Evolutionary conservation across 2,113 vertebrate genomes (phyloP).

Genomic region (Gymnocephalus cernua): DNA sequence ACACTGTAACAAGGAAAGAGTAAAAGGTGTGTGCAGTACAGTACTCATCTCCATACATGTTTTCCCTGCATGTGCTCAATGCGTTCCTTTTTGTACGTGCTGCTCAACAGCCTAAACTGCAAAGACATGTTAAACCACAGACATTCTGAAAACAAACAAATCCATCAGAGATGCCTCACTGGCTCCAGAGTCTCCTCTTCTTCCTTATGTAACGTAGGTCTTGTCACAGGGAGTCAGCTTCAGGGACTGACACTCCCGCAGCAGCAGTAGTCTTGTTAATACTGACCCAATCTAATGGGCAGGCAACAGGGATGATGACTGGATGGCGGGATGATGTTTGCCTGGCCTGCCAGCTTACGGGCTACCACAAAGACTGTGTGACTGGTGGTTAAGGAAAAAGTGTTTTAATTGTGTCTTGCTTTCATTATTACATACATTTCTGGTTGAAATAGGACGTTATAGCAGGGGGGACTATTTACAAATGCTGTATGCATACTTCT

Average conservation of each 20-base stretch:
- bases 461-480: neutral
- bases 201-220: constrained; percentile 77
- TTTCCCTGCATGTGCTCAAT: constrained; percentile 1
- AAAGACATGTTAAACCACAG: constrained; percentile 41
- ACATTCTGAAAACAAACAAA: constrained; percentile 68
- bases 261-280: constrained; percentile 75
- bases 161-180: constrained; percentile 69
- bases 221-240: constrained; percentile 80
- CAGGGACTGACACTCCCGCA: constrained; percentile 65
- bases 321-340: constrained; percentile 41
- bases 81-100: neutral
- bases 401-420: constrained; percentile 3
- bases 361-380: constrained; percentile 4
- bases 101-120: constrained; percentile 42
- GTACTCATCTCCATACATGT: neutral
- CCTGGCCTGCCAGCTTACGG: constrained; percentile 40
- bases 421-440: constrained; percentile 11
- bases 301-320: constrained; percentile 62
- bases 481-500: neutral
- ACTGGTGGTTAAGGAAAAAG: neutral
- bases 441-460: neutral
- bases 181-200: constrained; percentile 53
- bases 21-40: neutral
- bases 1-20: neutral
- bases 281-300: constrained; percentile 78